These are phyloP conservation scores for Drosophila micromelanica DNA, from an alignment of 1,140 invertebrate species.

Conservation along the genomic window DNA sequence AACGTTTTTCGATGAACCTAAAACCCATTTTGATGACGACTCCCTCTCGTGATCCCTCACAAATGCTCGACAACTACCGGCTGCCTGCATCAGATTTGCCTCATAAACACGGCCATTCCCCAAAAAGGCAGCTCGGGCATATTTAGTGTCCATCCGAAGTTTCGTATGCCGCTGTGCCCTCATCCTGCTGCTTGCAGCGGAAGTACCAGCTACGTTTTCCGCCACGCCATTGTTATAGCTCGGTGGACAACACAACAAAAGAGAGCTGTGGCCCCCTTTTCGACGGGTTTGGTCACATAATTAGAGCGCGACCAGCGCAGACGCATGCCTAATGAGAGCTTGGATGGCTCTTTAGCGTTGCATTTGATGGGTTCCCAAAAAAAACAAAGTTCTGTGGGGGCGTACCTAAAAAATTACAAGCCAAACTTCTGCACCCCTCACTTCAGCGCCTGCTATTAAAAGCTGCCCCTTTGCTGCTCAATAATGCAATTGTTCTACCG, in stretches of 20 bases:
- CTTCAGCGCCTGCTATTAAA: neutral
- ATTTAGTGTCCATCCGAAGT: constrained; percentile 31
- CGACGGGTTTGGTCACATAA: constrained; percentile 43
- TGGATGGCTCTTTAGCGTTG: constrained; percentile 61
- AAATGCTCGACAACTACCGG: neutral
- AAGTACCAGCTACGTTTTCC: constrained; percentile 62
- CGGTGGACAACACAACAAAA: constrained; percentile 20
- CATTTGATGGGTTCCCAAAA: constrained; percentile 54
- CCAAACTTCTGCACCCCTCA: constrained; percentile 27
- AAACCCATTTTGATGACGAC: constrained; percentile 60
- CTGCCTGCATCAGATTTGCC: constrained; percentile 35
- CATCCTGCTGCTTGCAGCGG: constrained; percentile 51
- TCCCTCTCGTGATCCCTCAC: neutral
- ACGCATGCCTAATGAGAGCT: constrained; percentile 72
- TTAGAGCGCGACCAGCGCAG: constrained; percentile 59
- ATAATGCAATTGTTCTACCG: constrained; percentile 43
- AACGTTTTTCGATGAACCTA: constrained; percentile 55
- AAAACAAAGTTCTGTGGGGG: constrained; percentile 12
- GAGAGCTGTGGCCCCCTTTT: neutral
- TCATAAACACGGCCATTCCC: constrained; percentile 30
- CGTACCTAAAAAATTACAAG: constrained; percentile 46
- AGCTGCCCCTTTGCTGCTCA: constrained; percentile 29
- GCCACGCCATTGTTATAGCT: constrained; percentile 29
- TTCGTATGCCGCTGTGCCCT: constrained; percentile 25
- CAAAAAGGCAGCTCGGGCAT: constrained; percentile 13